These are phyloP conservation scores for Mycetomoellerius zeteki DNA, from an alignment of 1,140 invertebrate species.

Conservation along the genomic window DNA sequence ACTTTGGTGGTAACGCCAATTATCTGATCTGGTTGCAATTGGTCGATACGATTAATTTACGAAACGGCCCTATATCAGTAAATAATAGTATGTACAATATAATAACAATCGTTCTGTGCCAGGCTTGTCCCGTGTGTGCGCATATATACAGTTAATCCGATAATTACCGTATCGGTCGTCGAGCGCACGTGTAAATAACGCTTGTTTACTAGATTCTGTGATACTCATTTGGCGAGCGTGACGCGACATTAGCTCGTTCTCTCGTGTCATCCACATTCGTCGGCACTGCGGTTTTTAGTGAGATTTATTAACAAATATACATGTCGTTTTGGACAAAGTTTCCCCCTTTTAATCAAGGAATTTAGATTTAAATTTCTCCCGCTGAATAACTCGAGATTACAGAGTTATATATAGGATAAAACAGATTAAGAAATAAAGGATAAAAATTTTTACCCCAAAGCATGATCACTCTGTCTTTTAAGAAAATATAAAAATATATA, in stretches of 20 bases:
- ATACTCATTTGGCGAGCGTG: conserved; percentile 60
- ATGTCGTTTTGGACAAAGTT: not conserved
- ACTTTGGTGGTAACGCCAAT: not conserved
- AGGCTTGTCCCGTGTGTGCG: not conserved
- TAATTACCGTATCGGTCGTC: conserved; percentile 71
- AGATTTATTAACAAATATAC: conserved; percentile 42
- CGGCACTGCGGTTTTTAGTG: conserved; percentile 24
- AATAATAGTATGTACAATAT: conserved; percentile 53
- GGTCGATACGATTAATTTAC: conserved; percentile 50
- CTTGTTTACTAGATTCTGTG: conserved; percentile 70
- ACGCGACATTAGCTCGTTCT: conserved; percentile 66
- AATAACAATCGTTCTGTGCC: conserved; percentile 53
- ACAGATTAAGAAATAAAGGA: not conserved
- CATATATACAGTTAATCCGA: conserved; percentile 61
- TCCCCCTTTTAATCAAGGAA: not conserved
- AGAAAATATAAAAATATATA: not conserved
- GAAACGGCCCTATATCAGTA: not conserved
- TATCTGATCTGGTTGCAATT: conserved; percentile 32
- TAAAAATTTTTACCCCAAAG: not conserved
- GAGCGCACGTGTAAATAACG: conserved; percentile 69
- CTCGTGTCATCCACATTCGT: conserved; percentile 32
- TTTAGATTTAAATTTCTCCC: not conserved
- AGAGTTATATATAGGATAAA: not conserved
- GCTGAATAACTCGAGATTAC: not conserved
- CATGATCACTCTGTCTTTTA: not conserved